Evolutionary conservation across 2,888 invertebrate species (phyloP).

Genomic region (Epinotia demarniana): DNA sequence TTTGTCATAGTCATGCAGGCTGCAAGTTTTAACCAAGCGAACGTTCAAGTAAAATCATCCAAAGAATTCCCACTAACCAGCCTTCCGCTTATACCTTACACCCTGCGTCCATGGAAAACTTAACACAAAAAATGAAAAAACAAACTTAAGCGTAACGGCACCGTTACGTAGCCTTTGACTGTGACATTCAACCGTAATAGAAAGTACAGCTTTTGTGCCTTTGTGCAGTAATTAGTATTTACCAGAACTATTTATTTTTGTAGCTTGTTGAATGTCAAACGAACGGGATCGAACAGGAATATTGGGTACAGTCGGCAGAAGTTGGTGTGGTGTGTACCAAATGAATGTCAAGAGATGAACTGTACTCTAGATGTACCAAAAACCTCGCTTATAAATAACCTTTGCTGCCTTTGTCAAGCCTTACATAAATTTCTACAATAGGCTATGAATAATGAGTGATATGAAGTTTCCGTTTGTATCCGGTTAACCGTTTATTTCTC

Average conservation of each 20-base stretch:
- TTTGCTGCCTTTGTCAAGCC: no score
- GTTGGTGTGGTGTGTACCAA: not conserved
- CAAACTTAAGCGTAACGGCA: slow-evolving; percentile 22
- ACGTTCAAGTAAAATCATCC: no score
- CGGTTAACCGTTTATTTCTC: no score
- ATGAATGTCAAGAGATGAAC: no score
- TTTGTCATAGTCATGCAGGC: no score
- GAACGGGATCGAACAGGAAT: not conserved
- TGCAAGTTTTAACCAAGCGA: no score
- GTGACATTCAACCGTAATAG: slow-evolving; percentile 22
- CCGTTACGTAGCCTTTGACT: slow-evolving; percentile 40
- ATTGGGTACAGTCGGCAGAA: not conserved
- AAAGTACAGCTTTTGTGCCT: slow-evolving; percentile 32
- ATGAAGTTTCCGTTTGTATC: no score
- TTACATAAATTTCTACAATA: no score
- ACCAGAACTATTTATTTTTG: slow-evolving; percentile 29
- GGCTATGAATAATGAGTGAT: no score
- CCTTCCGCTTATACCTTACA: not conserved
- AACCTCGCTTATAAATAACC: no score
- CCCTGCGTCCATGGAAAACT: slow-evolving; percentile 23
- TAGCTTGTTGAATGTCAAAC: slow-evolving; percentile 6
- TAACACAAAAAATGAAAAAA: slow-evolving; percentile 29
- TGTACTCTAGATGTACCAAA: no score
- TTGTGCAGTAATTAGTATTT: slow-evolving; percentile 39
- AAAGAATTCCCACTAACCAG: no score